Conservation (phyloP, 2,888 invertebrate species). For the Apodemia duryi region DNA sequence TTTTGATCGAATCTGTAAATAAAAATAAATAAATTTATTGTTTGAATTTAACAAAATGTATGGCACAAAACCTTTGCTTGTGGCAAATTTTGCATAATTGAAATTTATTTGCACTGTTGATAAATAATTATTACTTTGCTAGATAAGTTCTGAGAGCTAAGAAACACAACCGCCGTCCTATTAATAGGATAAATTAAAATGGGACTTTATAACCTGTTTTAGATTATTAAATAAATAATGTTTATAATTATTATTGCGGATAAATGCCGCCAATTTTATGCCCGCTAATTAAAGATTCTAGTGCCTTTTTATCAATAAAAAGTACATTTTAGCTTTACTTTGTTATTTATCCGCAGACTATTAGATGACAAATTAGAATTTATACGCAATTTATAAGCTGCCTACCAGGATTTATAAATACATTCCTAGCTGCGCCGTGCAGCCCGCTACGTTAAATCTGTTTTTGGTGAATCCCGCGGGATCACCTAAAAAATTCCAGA, state of each 20-base stretch:
- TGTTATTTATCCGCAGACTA: too few species aligned
- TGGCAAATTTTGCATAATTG: conserved; percentile 11
- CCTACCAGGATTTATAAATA: too few species aligned
- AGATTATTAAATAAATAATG: not conserved
- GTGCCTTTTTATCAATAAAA: too few species aligned
- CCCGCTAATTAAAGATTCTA: too few species aligned
- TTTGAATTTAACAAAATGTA: not conserved
- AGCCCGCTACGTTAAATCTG: too few species aligned
- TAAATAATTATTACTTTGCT: conserved; percentile 28
- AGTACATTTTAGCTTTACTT: too few species aligned
- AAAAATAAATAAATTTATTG: conserved; percentile 2
- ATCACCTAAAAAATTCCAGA: too few species aligned
- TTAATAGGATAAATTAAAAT: conserved; percentile 12
- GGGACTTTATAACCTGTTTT: not conserved
- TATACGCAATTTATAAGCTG: too few species aligned
- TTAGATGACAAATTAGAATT: too few species aligned
- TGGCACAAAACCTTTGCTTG: conserved; percentile 14
- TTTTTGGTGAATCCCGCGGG: too few species aligned
- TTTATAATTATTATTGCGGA: not conserved
- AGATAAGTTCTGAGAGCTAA: conserved; percentile 29
- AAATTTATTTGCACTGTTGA: conserved; percentile 19
- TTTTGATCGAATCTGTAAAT: not conserved
- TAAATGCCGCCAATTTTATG: not conserved
- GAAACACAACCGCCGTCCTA: conserved; percentile 26
- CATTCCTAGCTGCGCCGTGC: too few species aligned